A percentile compares a stretch with the other conserved stretches of the same genome.
Conservation (phyloP, 2,888 invertebrate genomes). For the Julus scandinavius region DNA sequence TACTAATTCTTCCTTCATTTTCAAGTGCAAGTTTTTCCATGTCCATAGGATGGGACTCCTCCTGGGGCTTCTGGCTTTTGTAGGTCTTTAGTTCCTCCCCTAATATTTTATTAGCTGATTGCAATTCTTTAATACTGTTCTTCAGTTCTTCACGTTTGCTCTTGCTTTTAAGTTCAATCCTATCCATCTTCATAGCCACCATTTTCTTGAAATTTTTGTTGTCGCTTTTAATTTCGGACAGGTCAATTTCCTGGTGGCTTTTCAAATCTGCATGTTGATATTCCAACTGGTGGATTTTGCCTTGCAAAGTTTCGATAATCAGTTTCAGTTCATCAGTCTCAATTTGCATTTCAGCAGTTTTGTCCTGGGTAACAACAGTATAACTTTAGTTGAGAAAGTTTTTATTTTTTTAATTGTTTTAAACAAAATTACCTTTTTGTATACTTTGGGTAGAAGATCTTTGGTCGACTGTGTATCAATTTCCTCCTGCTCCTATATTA, state of each 20-base stretch:
- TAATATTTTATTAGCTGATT: background rate
- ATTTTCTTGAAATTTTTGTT: background rate
- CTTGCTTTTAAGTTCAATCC: background rate
- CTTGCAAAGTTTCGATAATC: background rate
- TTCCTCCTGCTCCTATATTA: background rate
- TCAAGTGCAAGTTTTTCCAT: too few relatives aligned
- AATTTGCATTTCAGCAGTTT: background rate
- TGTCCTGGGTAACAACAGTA: background rate
- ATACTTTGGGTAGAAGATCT: background rate
- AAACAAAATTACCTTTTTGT: background rate
- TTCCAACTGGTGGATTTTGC: background rate
- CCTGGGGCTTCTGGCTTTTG: background rate
- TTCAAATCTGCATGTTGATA: background rate
- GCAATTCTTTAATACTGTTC: background rate
- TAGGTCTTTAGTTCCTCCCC: background rate
- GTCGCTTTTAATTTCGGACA: background rate
- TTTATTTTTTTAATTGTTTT: background rate
- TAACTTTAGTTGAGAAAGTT: background rate
- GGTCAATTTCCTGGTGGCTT: background rate
- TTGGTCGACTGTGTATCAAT: background rate
- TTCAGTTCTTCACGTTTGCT: background rate
- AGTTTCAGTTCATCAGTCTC: background rate
- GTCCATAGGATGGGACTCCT: too few relatives aligned
- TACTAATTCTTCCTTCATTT: background rate
- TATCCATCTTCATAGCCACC: background rate